Evolutionary conservation across 2,797 vertebrate genomes (phyloP).

Genomic region (Parauchenoglanis punctatus): DNA sequence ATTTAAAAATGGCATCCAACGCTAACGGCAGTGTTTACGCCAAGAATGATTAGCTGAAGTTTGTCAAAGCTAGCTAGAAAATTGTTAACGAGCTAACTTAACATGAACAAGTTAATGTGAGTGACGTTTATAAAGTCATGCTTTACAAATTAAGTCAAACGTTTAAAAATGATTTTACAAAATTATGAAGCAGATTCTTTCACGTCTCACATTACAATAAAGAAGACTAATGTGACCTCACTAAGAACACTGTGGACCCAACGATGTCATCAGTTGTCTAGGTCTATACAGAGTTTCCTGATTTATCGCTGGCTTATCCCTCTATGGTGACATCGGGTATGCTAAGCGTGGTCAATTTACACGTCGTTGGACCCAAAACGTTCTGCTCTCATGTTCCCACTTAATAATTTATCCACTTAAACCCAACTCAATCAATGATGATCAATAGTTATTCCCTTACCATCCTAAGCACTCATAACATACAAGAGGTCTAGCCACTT

Average conservation of each 20-base stretch:
- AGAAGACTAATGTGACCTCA: background rate
- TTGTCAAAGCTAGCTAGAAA: background rate
- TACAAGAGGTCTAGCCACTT: slow-evolving; percentile 41
- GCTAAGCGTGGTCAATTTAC: background rate
- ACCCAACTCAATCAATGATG: slow-evolving; percentile 8
- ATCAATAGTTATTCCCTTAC: slow-evolving; percentile 4
- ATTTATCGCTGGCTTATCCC: background rate
- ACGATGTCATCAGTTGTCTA: background rate
- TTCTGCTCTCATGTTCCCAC: background rate
- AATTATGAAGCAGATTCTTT: background rate
- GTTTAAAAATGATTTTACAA: background rate
- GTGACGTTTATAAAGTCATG: background rate
- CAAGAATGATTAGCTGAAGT: background rate
- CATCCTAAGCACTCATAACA: slow-evolving; percentile 13
- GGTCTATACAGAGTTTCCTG: background rate
- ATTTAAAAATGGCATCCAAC: background rate
- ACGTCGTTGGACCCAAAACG: background rate
- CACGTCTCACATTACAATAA: background rate
- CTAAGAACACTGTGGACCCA: background rate
- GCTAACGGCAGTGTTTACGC: background rate
- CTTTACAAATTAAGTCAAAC: too few species aligned
- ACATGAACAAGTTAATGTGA: background rate
- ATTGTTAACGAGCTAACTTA: background rate
- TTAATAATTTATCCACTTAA: slow-evolving; percentile 8
- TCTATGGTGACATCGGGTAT: background rate